Base-by-base conservation (phyloP, 2,888 invertebrate species). In the Eulithis prunata region DNA sequence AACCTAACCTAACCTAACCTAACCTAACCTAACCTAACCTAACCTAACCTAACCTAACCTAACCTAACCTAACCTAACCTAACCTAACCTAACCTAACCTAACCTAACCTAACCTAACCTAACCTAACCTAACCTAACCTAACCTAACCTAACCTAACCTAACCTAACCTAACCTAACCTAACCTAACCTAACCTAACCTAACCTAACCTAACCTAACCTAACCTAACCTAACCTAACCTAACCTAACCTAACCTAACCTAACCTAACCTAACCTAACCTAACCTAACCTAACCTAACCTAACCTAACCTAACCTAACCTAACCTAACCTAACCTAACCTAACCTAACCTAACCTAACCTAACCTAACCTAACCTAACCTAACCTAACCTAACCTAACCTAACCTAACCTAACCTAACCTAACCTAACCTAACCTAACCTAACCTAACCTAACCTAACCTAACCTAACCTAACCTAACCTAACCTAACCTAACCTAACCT, bases 281-380 rank as follows among this genome's bases (percentile, higher is more conserved):
- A 58, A 58, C 58, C 58, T 56, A 56, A 56, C 56, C 57, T 57
- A 57, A 56, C 56, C 56, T 56, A 56, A 56, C 56, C 56, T 56
- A 53, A 58, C 56, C 60, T 43, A 51, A 45, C 51, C 52, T 60
- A 60, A 60, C 60, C 60, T 56, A 56, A 56, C 56, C 56, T 56
- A 56, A 56, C 56, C 56, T 56, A 56, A 56, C 56, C 56, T 46
- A 64, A 45, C 65, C 56, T 61, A 64, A 63, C 67, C 68, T 64
- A 64, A 66, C 66, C 66, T 66, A 68, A 68, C 68, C 64, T 61
- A 68, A 67, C 67, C 68, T 61, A 64, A 68, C 68, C 64, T 58
- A 64, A 64, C 68, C 64, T 56, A 62, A 58, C 68, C 62, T 62
- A 64, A 59, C 64, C 65, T 51, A 60, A 65, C 60, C 60, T 51